A percentile compares a stretch with the other conserved stretches of the same genome.
Evolutionary conservation across 2,888 invertebrate genomes (phyloP).

Genomic region (Agrochola lota): DNA sequence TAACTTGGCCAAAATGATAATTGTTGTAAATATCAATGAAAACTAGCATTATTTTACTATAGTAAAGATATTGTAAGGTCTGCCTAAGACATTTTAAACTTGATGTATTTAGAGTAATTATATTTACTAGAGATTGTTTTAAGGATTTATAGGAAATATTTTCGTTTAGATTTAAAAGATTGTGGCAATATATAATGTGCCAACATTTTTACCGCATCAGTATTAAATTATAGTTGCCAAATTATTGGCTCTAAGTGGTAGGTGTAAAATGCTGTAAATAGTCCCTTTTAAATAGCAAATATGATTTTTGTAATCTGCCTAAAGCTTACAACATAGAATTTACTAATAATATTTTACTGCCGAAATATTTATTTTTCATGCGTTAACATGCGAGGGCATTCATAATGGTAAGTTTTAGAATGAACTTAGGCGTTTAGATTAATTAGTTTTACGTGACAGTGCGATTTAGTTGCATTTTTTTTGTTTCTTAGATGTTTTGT

Average conservation of each 20-base stretch:
- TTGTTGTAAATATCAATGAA: conserved; percentile 85
- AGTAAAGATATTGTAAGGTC: conserved; percentile 80
- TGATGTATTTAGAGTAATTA: conserved; percentile 86
- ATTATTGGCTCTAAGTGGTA: conserved; percentile 84
- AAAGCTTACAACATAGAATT: conserved; percentile 74
- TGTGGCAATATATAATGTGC: conserved; percentile 86
- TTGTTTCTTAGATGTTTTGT: conserved; percentile 45
- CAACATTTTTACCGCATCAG: conserved; percentile 91
- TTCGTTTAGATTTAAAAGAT: conserved; percentile 83
- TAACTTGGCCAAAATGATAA: conserved; percentile 78
- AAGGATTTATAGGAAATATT: conserved; percentile 87
- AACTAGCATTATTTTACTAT: conserved; percentile 78
- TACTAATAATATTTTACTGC: conserved; percentile 79
- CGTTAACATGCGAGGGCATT: conserved; percentile 86
- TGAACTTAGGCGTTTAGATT: conserved; percentile 54
- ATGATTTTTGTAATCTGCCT: conserved; percentile 79
- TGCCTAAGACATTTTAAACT: conserved; percentile 89
- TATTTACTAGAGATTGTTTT: conserved; percentile 81
- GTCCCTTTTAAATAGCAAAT: conserved; percentile 79
- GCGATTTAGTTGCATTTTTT: conserved; percentile 59
- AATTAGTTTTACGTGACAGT: conserved; percentile 48
- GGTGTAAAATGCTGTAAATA: conserved; percentile 88
- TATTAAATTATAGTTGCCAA: conserved; percentile 89
- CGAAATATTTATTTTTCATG: conserved; percentile 87
- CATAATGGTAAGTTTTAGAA: conserved; percentile 82